Evolutionary conservation across 2,888 invertebrate species (phyloP).

Genomic region (Netelia inedita): DNA sequence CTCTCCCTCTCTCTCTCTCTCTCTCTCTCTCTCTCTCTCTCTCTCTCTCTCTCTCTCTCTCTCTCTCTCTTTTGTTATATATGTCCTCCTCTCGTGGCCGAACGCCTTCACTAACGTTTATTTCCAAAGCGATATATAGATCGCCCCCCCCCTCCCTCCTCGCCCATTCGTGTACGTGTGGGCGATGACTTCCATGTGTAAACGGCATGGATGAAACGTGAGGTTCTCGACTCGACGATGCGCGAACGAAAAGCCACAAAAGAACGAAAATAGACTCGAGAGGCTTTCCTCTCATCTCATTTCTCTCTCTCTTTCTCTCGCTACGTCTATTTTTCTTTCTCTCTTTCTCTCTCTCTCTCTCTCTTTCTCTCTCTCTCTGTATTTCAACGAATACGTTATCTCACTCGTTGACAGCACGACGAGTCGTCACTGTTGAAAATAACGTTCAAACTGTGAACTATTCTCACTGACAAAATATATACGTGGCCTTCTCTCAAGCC

Average conservation of each 20-base stretch:
- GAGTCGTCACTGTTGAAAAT: constrained; percentile 66
- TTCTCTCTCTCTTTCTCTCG: neutral
- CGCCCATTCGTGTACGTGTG: neutral
- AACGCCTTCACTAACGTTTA: constrained; percentile 7
- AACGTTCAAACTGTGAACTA: constrained; percentile 56
- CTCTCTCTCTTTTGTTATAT: neutral
- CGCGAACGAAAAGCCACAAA: constrained; percentile 25
- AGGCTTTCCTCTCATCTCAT: constrained; percentile 27
- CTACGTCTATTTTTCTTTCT: no score
- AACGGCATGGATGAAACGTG: constrained; percentile 13
- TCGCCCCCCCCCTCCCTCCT: no score
- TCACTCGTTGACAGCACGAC: constrained; percentile 62
- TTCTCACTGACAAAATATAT: constrained; percentile 24
- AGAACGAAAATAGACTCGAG: constrained; percentile 37
- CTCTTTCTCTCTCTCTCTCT: neutral
- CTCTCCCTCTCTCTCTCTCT: neutral
- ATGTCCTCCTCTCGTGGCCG: neutral
- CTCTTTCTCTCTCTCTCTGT: constrained; percentile 9
- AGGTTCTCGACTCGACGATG: constrained; percentile 11
- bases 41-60: constrained; percentile 1
- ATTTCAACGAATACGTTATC: constrained; percentile 42
- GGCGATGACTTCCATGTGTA: neutral
- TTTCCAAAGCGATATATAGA: constrained; percentile 20
- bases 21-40: constrained; percentile 1
- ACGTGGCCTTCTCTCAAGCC: neutral